A percentile compares a stretch with the other conserved stretches of the same genome.
Conservation (phyloP, 2,797 vertebrate genomes). For the Clarias platycephalus region DNA sequence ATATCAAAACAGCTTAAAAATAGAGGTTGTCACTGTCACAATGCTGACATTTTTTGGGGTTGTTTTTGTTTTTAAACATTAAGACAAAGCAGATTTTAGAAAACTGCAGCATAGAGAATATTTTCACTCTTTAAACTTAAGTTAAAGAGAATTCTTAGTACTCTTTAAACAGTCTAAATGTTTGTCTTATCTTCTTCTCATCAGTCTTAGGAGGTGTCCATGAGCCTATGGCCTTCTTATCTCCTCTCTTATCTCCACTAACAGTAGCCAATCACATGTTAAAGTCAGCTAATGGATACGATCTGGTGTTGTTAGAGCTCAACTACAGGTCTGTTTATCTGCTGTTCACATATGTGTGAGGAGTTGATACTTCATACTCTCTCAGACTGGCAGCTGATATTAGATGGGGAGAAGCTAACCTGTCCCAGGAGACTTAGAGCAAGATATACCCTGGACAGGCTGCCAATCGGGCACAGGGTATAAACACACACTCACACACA, state of each 20-base stretch:
- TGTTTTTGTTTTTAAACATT: neutral
- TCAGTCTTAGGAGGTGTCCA: neutral
- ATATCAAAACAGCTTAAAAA: constrained; percentile 18
- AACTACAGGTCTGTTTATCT: too few species aligned
- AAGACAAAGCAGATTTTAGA: neutral
- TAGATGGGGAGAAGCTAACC: neutral
- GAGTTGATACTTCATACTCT: neutral
- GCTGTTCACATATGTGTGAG: neutral
- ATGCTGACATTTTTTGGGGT: neutral
- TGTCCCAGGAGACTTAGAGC: too few species aligned
- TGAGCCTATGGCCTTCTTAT: neutral
- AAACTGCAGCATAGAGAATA: neutral
- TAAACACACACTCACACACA: too few species aligned
- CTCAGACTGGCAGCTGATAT: neutral
- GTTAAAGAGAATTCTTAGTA: neutral
- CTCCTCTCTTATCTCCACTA: neutral
- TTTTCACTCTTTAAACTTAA: neutral
- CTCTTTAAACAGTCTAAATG: neutral
- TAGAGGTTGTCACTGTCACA: neutral
- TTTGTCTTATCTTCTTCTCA: neutral
- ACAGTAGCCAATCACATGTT: neutral
- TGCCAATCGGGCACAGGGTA: too few species aligned
- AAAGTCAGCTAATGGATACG: neutral
- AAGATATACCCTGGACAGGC: too few species aligned
- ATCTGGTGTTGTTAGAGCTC: neutral